Conservation (phyloP, 2,113 vertebrate genomes). For the Chiloscyllium plagiosum region DNA sequence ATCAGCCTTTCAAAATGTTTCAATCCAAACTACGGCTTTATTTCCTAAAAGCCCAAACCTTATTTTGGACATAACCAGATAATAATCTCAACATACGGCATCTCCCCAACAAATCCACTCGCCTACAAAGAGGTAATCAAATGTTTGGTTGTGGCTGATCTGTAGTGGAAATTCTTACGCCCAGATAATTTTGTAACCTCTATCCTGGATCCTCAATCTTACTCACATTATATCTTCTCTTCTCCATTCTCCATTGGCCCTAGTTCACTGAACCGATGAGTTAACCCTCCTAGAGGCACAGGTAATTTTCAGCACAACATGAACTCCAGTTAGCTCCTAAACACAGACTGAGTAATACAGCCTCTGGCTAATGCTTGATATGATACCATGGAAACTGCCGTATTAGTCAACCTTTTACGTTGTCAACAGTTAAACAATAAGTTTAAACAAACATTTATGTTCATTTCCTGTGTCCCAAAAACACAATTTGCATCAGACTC, state of each 20-base stretch:
- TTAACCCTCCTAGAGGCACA: background rate
- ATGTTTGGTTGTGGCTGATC: background rate
- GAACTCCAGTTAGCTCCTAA: conserved; percentile 1
- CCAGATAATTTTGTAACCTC: background rate
- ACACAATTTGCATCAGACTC: background rate
- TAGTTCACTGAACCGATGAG: background rate
- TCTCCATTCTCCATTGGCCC: conserved; percentile 22
- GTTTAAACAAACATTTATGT: background rate
- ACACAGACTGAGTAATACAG: background rate
- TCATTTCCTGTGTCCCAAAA: background rate
- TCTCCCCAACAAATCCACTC: background rate
- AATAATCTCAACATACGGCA: background rate
- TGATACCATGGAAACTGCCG: background rate
- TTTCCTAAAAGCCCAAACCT: background rate
- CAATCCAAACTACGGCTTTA: background rate
- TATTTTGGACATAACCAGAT: background rate
- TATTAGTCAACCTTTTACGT: background rate
- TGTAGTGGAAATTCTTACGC: background rate
- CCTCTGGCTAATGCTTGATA: background rate
- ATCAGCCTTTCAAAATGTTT: background rate
- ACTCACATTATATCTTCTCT: background rate
- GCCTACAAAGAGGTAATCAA: background rate
- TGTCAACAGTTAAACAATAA: background rate
- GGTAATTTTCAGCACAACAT: background rate
- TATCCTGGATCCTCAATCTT: background rate